Conservation (phyloP, 1,140 invertebrate genomes). For the Stegodyphus mimosarum region DNA sequence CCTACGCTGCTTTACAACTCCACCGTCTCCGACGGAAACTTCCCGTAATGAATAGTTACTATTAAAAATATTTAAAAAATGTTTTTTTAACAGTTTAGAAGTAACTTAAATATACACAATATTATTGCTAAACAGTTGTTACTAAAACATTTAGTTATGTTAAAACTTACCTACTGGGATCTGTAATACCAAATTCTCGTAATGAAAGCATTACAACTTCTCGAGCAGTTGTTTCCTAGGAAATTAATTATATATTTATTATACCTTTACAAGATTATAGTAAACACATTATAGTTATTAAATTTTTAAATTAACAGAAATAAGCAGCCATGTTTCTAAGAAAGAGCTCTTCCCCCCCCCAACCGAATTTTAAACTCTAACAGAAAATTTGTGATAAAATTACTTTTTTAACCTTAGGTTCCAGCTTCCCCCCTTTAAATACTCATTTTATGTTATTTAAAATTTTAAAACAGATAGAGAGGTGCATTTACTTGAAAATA, state of each 20-base stretch:
- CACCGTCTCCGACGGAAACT: conserved; percentile 92
- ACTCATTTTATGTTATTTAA: too few species aligned
- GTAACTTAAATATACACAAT: not conserved
- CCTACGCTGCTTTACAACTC: conserved; percentile 93
- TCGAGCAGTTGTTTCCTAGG: conserved; percentile 91
- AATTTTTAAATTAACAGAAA: too few species aligned
- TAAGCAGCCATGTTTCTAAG: too few species aligned
- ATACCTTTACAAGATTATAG: too few species aligned
- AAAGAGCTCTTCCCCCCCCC: too few species aligned
- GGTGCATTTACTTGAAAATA: too few species aligned
- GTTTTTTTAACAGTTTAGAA: not conserved
- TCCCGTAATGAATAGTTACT: conserved; percentile 92
- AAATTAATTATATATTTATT: not conserved
- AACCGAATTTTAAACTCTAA: too few species aligned
- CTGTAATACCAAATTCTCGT: conserved; percentile 95
- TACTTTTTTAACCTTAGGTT: too few species aligned
- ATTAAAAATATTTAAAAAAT: conserved; percentile 14
- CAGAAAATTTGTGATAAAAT: too few species aligned
- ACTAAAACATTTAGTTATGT: not conserved
- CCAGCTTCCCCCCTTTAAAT: too few species aligned
- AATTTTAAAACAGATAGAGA: too few species aligned
- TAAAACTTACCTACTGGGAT: conserved; percentile 75
- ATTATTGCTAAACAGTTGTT: not conserved
- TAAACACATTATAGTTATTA: too few species aligned
- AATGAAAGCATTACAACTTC: conserved; percentile 98